These are phyloP conservation scores for Callionymus lyra DNA, from an alignment of 2,113 vertebrate species.

Conservation along the genomic window DNA sequence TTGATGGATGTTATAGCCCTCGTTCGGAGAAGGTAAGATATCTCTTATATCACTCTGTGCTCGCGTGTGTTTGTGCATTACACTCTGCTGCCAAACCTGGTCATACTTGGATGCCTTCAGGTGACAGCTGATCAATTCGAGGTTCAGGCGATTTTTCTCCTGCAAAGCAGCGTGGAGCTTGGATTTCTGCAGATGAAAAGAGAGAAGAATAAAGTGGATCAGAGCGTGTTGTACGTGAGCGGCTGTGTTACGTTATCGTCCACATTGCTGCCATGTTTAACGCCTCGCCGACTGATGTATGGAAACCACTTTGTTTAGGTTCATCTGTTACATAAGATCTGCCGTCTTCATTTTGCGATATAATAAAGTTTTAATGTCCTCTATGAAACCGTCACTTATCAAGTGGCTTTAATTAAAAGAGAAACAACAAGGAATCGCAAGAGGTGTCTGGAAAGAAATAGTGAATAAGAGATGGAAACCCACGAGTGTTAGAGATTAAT, in stretches of 20 bases:
- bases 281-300: conserved; percentile 13
- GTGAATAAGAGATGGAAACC: too few species aligned
- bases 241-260: conserved; percentile 1
- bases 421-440: too few species aligned
- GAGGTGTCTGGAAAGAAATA: too few species aligned
- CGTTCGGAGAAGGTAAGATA: too few species aligned
- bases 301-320: neutral
- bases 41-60: neutral
- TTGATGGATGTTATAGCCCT: conserved; percentile 2
- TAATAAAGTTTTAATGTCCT: neutral
- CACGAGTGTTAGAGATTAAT: too few species aligned
- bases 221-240: neutral
- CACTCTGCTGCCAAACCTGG: conserved; percentile 66
- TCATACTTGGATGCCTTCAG: conserved; percentile 60
- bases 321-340: too few species aligned
- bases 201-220: conserved; percentile 5
- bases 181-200: conserved; percentile 56
- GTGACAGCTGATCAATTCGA: conserved; percentile 57
- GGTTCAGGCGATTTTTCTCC: conserved; percentile 60
- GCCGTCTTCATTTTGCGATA: too few species aligned
- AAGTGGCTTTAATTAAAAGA: conserved; percentile 9
- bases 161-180: conserved; percentile 69
- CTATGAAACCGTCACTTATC: conserved; percentile 13
- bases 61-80: conserved; percentile 4
- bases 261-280: conserved; percentile 6